Percentiles rank a stretch among this genome's conserved stretches.
Evolutionary conservation across 2,113 vertebrate species (phyloP).

Genomic region (Lagopus muta): DNA sequence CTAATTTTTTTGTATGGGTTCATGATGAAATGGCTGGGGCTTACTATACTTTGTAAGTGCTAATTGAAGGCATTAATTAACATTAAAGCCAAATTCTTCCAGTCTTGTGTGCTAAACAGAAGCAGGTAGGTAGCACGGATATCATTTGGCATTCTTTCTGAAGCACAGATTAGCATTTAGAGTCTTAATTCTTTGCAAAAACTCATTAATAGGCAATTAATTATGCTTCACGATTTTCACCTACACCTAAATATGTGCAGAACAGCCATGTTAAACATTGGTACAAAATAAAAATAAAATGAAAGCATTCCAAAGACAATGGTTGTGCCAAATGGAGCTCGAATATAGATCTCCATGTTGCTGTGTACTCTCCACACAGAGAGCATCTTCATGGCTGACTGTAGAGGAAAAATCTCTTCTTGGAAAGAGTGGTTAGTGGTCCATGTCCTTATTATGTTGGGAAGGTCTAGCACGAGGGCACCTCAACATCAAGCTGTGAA

Average conservation of each 20-base stretch:
- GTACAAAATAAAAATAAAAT: conserved; percentile 13
- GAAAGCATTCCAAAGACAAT: background rate
- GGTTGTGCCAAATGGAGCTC: background rate
- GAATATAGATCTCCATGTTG: background rate
- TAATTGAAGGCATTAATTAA: conserved; percentile 57
- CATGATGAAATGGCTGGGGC: background rate
- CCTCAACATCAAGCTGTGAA: background rate
- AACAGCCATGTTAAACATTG: background rate
- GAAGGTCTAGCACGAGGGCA: background rate
- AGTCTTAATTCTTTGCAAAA: conserved; percentile 38
- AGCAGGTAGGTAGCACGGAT: background rate
- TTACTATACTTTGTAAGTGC: conserved; percentile 4
- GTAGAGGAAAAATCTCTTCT: too few species aligned
- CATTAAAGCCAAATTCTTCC: conserved; percentile 50
- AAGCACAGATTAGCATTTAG: conserved; percentile 46
- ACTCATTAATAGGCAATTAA: conserved; percentile 44
- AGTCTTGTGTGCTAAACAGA: background rate
- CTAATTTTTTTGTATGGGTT: background rate
- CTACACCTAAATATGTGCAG: background rate
- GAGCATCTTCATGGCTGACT: background rate
- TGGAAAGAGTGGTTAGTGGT: too few species aligned
- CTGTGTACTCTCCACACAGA: background rate
- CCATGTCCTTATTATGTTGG: background rate
- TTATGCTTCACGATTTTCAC: conserved; percentile 24
- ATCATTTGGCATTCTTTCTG: conserved; percentile 43